phyloP scores from a whole-genome alignment of 2,797 vertebrate genomes.

The Tiaroga cobitis region DNA sequence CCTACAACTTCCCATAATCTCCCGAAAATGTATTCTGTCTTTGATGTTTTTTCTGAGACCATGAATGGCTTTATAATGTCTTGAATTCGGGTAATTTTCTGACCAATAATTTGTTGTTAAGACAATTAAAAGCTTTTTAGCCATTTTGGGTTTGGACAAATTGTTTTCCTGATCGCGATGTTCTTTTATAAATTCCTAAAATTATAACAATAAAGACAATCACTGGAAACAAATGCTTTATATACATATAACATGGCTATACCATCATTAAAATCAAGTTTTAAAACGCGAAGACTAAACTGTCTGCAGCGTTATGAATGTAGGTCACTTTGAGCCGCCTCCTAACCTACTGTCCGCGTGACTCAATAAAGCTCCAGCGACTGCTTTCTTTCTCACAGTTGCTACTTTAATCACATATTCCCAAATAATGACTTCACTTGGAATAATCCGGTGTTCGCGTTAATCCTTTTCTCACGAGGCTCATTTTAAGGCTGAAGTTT shows the following conservation, averaged over 20 bases:
- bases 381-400: not conserved
- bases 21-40: not conserved
- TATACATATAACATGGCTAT: not conserved
- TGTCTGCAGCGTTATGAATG: conserved; percentile 31
- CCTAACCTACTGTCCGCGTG: conserved; percentile 65
- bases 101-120: not conserved
- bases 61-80: not conserved
- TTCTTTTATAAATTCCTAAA: not conserved
- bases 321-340: conserved; percentile 61
- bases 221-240: not conserved
- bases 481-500: not conserved
- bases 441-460: not conserved
- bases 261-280: not conserved
- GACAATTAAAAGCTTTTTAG: not conserved
- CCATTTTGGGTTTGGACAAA: not conserved
- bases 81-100: not conserved
- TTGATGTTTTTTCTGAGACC: not conserved
- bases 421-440: not conserved
- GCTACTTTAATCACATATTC: not conserved
- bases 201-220: not conserved
- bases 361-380: conserved; percentile 41
- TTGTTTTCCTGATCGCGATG: not conserved
- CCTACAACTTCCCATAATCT: not conserved
- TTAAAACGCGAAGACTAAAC: not conserved
- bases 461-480: not conserved